Percentiles rank a stretch among this genome's conserved stretches.
Conservation (phyloP, 2,113 vertebrate species). For the Gymnobelideus leadbeateri region DNA sequence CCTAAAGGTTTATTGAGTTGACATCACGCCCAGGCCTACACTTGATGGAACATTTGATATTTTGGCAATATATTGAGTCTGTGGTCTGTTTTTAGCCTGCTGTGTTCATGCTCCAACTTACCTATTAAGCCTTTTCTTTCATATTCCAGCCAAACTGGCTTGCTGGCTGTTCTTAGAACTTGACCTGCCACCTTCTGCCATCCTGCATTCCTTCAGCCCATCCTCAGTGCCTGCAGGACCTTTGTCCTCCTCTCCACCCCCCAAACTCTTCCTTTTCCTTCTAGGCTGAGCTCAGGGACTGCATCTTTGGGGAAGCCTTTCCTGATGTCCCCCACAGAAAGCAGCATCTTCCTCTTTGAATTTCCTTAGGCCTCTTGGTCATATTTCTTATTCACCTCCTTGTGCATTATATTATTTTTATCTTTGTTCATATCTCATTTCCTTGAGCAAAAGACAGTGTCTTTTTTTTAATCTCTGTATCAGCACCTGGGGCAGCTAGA, state of each 20-base stretch:
- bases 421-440: too few species aligned
- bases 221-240: neutral
- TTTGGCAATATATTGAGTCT: too few species aligned
- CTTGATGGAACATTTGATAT: neutral
- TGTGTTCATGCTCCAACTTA: neutral
- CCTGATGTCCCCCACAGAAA: neutral
- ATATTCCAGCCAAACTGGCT: neutral
- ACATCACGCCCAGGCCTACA: neutral
- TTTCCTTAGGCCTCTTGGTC: neutral
- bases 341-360: neutral
- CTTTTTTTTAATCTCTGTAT: neutral
- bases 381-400: too few species aligned
- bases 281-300: neutral
- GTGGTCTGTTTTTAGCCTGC: neutral
- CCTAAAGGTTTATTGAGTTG: neutral
- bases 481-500: neutral
- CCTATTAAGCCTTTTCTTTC: neutral
- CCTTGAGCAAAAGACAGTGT: too few species aligned
- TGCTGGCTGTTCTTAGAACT: neutral
- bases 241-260: neutral
- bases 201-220: neutral
- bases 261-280: too few species aligned
- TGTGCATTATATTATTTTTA: too few species aligned
- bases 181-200: neutral
- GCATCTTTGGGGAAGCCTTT: neutral